Conservation (phyloP, 2,888 invertebrate genomes). For the Nemapogon koenigi region DNA sequence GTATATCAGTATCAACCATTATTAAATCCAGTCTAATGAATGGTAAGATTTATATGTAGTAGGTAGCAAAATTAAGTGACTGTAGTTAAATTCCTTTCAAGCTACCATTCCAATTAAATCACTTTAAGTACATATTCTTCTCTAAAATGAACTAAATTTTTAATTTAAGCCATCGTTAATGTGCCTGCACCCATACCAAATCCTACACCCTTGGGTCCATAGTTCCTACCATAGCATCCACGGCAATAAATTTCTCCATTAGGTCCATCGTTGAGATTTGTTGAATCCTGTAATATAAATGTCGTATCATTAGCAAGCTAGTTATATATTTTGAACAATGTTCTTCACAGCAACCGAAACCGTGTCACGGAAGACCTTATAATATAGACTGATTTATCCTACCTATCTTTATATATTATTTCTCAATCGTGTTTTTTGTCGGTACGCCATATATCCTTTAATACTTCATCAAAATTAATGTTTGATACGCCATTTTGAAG, state of each 20-base stretch:
- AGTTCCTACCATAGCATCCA: slow-evolving; percentile 87
- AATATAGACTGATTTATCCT: no score
- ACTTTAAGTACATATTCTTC: neutral
- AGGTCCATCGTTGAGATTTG: slow-evolving; percentile 89
- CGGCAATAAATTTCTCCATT: slow-evolving; percentile 94
- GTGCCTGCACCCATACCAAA: slow-evolving; percentile 92
- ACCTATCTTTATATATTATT: no score
- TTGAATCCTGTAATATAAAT: slow-evolving; percentile 71
- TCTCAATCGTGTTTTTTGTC: no score
- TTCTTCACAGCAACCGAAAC: no score
- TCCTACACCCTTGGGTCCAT: slow-evolving; percentile 88
- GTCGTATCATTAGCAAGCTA: neutral
- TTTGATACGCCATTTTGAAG: no score
- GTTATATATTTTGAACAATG: neutral
- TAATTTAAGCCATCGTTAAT: slow-evolving; percentile 81
- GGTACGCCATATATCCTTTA: no score
- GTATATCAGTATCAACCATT: slow-evolving; percentile 54
- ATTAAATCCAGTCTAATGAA: slow-evolving; percentile 63
- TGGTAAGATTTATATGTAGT: slow-evolving; percentile 42
- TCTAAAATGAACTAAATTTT: neutral
- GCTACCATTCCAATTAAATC: slow-evolving; percentile 34
- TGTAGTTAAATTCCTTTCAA: slow-evolving; percentile 47
- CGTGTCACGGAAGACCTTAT: no score
- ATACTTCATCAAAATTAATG: no score
- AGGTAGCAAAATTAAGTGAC: slow-evolving; percentile 31